Evolutionary conservation across 2,797 vertebrate species (phyloP), one percentile per base, ranked within the genome.

Genomic region (Myotis vivesi): DNA sequence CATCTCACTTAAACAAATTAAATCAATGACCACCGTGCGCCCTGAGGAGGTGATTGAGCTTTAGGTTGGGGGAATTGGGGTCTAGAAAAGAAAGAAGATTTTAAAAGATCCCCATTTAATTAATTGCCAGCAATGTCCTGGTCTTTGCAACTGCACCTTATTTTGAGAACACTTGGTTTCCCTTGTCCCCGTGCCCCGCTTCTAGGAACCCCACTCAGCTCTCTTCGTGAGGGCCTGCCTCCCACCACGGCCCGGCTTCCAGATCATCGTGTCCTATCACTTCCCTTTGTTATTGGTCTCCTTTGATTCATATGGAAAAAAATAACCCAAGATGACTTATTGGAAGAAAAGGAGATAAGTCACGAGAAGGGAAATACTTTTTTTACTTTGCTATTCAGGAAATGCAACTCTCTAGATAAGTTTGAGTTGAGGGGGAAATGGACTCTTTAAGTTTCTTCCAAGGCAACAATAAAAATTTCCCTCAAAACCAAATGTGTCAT

Each of bases 341-440:
- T 98, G 84, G 96, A 95, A 96, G 94, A 96, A 97, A 88, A 96
- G 41, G 22, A 97, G 97, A 97, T 97, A 98, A 98, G 84, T 88
- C 90, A 97, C 4, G 28, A 95, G 88, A 71, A 95, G 62, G 97
- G 94, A 97, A 98, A 97, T 73, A 80, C 44, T 44, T 2, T 77
- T 46, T 87, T 92, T 91, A 81, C 86, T 93, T 94, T 94, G 92
- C 69, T 96, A 89, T 33, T 93, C 62, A 97, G 95, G 72, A 97
- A 97, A 55, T 95, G 36, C 84, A 95, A 23, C 85, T 97, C 94
- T 96, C 84, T 89, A 96, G 94, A 17, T 57, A 98, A 97, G 57
- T 8, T 95, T 44, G 16, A 89, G 23, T 95, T 44, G 16, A 89
- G 23, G 25, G 69, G 22, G 76, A 94, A 81, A 64, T 28, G 66